Percentiles rank a stretch among this genome's conserved stretches.
Conservation (phyloP, 2,888 invertebrate species). For the Drosophila borealis region DNA sequence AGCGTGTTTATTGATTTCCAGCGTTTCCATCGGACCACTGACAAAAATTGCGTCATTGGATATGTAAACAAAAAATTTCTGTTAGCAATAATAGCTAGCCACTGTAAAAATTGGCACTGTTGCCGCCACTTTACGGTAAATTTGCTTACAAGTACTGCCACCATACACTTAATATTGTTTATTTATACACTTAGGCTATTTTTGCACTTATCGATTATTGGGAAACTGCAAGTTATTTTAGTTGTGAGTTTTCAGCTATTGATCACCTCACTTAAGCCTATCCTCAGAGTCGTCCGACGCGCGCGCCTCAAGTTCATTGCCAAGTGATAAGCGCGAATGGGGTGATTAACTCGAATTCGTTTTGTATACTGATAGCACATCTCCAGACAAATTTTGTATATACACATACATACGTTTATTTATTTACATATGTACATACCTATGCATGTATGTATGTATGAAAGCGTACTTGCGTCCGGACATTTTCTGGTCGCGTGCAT, state of each 20-base stretch:
- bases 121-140: conserved; percentile 1
- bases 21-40: conserved; percentile 49
- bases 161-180: conserved; percentile 48
- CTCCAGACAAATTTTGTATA: conserved; percentile 6
- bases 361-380: conserved; percentile 31
- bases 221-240: conserved; percentile 21
- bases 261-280: conserved; percentile 15
- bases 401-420: background rate
- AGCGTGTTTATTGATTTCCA: conserved; percentile 44
- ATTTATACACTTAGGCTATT: conserved; percentile 65
- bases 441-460: conserved; percentile 4
- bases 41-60: conserved; percentile 68
- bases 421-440: background rate
- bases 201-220: conserved; percentile 62
- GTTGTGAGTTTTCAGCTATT: conserved; percentile 5
- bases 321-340: conserved; percentile 62
- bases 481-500: conserved; percentile 18
- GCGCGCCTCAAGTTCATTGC: conserved; percentile 65
- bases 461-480: background rate
- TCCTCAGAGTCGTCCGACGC: conserved; percentile 15
- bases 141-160: background rate
- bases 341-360: conserved; percentile 40
- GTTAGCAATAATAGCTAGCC: conserved; percentile 44
- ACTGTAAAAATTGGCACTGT: background rate
- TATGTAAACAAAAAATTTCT: conserved; percentile 52